Base-by-base conservation (phyloP, 2,888 invertebrate species). In the Byasa hedistus region DNA sequence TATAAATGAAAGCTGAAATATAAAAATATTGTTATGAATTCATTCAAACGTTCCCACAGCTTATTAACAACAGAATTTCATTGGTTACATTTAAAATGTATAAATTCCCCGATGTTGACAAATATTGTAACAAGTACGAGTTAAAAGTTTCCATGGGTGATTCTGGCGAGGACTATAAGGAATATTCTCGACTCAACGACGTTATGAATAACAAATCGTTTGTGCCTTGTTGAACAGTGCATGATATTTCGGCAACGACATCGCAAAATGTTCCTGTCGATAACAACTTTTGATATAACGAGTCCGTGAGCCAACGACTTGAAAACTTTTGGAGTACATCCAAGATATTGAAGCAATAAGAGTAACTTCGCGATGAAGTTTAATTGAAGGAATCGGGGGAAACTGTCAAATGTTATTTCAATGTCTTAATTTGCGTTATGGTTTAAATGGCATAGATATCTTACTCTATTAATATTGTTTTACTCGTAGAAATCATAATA, bases 321-420 rank as follows among this genome's bases (percentile, higher is more conserved):
- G 86, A 83, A 82, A 87, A 88, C 86, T 87, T 86, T 90, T 90
- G 90, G 89, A 90, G 82, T 79, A 80, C 74, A 76, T 89, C 91
- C 91, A 91, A 91, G 87, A 88, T 84, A 79, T 85, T 83, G 80
- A 79, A 82, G 86, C 88, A 89, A 90, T 89, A 88, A 89, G 89
- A 90, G 87, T 85, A 85, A 88, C 82, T 87, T 85, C 83, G 80
- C 84, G 32, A 55, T 55, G 55, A 55, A 63, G 62, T 66, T 62
- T 63, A 63, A 66, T 63, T 66, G 62, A 57, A 61, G 61, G 54
- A 58, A 66, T 66, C 58, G 54, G 39, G n/a, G 32, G 17, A 23
- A 61, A 48, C 44, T 59, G 55, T 59, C 57, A 66, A 58, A 58
- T 62, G 58, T 66, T 61, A 66, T 66, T 51, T 59, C 44, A 62